Evolutionary conservation across 1,140 invertebrate species (phyloP).

Genomic region (Conopomorpha cramerella): DNA sequence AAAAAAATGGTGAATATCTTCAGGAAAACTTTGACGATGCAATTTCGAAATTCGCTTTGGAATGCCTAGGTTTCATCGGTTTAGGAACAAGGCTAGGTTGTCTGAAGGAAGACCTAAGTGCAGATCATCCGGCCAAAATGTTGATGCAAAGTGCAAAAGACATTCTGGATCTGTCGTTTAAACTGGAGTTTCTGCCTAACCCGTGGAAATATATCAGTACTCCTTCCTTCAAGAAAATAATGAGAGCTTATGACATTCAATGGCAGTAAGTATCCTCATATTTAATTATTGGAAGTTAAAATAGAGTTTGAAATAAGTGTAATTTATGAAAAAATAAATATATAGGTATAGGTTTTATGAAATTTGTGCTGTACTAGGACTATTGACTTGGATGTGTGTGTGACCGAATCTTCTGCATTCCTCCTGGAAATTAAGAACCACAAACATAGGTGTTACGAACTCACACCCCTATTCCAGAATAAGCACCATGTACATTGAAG

Average conservation of each 20-base stretch:
- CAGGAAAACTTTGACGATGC: conserved; percentile 63
- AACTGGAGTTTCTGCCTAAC: conserved; percentile 65
- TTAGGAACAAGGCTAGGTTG: conserved; percentile 69
- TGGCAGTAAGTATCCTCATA: conserved; percentile 50
- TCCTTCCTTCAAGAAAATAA: conserved; percentile 59
- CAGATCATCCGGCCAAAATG: conserved; percentile 57
- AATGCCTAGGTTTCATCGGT: conserved; percentile 69
- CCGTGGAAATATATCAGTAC: conserved; percentile 67
- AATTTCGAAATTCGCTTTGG: conserved; percentile 70
- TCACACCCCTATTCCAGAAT: conserved; percentile 21
- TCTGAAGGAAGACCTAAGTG: conserved; percentile 42
- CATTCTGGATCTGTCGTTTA: conserved; percentile 63
- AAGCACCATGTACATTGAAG: conserved; percentile 21
- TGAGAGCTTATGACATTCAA: conserved; percentile 44
- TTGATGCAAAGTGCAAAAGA: conserved; percentile 66
- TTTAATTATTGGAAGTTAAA: too few species aligned
- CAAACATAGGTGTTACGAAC: too few species aligned
- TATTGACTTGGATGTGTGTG: too few species aligned
- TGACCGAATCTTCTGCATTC: too few species aligned
- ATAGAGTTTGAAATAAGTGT: too few species aligned
- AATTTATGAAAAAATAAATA: too few species aligned
- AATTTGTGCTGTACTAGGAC: too few species aligned
- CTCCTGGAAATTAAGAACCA: too few species aligned
- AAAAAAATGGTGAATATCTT: conserved; percentile 18
- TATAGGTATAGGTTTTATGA: too few species aligned